Conservation (phyloP, 2,888 invertebrate species). For the Eupithecia dodoneata region DNA sequence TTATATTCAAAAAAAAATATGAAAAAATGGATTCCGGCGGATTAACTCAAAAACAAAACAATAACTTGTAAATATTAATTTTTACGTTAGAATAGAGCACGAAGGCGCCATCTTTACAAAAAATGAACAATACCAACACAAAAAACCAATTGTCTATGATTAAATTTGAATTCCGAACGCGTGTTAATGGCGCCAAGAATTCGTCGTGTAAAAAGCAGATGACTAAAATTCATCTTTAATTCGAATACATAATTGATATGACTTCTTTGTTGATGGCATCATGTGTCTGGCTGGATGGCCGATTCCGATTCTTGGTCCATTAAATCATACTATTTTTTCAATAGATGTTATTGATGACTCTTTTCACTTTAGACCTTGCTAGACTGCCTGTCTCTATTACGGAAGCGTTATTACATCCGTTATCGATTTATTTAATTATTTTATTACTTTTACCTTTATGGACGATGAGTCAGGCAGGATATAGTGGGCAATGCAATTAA, state of each 20-base stretch:
- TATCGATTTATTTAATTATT: not conserved
- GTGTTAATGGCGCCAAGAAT: conserved; percentile 3
- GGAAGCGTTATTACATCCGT: conserved; percentile 9
- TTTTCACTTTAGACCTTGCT: not conserved
- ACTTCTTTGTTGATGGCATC: too few relatives aligned
- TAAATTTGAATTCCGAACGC: conserved; percentile 1
- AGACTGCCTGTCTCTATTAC: conserved; percentile 1
- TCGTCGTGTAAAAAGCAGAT: not conserved
- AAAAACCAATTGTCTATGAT: conserved; percentile 8
- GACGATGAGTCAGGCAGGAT: conserved; percentile 7
- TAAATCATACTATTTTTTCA: not conserved
- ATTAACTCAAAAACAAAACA: conserved; percentile 60
- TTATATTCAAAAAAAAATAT: conserved; percentile 31
- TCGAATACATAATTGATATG: too few relatives aligned
- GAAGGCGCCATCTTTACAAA: conserved; percentile 43
- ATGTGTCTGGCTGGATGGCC: too few relatives aligned
- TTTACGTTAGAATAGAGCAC: conserved; percentile 48
- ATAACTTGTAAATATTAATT: conserved; percentile 63
- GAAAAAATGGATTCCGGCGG: conserved; percentile 64
- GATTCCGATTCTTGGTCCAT: not conserved
- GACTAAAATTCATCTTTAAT: not conserved
- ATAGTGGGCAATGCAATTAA: conserved; percentile 25
- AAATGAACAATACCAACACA: conserved; percentile 35
- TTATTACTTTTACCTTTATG: conserved; percentile 2
- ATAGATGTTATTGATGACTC: not conserved